A percentile compares a stretch with the other conserved stretches of the same genome.
These are phyloP conservation scores for Epinotia demarniana DNA, from an alignment of 2,888 invertebrate species.

Conservation along the genomic window DNA sequence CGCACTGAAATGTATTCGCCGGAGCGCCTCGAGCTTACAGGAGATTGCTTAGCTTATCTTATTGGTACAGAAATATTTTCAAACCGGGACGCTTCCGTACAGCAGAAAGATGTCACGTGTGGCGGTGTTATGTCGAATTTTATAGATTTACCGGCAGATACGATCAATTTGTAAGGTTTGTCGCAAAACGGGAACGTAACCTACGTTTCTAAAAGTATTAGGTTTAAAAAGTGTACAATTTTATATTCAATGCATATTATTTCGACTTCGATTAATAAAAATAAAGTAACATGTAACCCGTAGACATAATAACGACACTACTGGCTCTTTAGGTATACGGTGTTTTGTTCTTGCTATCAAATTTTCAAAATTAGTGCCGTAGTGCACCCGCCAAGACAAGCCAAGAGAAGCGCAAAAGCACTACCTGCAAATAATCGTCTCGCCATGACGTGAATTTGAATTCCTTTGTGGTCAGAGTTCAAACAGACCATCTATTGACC, in stretches of 20 bases:
- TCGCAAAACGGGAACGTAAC: background rate
- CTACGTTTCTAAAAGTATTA: background rate
- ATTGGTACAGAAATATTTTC: conserved; percentile 70
- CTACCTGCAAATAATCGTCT: no score
- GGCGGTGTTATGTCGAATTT: conserved; percentile 49
- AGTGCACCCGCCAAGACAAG: no score
- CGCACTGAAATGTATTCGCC: conserved; percentile 40
- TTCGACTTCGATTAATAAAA: no score
- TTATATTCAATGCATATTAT: background rate
- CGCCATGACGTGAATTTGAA: no score
- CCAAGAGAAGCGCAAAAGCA: no score
- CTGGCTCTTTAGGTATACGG: no score
- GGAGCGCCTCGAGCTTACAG: conserved; percentile 50
- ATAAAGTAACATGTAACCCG: no score
- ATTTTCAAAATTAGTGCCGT: no score
- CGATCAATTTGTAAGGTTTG: conserved; percentile 25
- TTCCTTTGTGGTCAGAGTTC: no score
- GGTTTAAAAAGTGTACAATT: background rate
- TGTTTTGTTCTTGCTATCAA: no score
- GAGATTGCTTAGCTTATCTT: conserved; percentile 70
- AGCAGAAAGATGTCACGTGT: conserved; percentile 52
- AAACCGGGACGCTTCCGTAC: conserved; percentile 50
- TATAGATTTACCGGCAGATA: conserved; percentile 50
- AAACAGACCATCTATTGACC: no score
- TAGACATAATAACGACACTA: no score